Conservation (phyloP, 2,888 invertebrate species). For the Byasa hedistus region DNA sequence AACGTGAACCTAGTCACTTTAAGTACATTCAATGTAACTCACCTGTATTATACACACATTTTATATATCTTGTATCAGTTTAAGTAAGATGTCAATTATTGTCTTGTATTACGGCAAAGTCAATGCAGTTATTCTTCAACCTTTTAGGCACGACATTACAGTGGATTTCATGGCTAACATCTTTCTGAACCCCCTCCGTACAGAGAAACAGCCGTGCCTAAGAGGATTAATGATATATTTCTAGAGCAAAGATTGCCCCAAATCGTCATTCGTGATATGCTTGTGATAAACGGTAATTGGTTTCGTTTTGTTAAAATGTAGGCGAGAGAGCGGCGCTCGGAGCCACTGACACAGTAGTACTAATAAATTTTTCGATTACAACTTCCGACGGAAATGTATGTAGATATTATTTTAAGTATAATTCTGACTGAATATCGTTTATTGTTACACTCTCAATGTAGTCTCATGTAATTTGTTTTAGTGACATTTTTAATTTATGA, state of each 20-base stretch:
- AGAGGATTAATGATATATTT: neutral
- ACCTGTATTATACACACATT: conserved; percentile 12
- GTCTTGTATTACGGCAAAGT: neutral
- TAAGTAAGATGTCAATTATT: neutral
- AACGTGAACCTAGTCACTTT: conserved; percentile 15
- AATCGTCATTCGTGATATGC: conserved; percentile 12
- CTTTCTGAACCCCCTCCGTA: no score
- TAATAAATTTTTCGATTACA: conserved; percentile 15
- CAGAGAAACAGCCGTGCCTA: no score
- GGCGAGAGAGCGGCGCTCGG: conserved; percentile 6
- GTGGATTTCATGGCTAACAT: no score
- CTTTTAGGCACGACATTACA: no score
- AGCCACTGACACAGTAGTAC: conserved; percentile 21
- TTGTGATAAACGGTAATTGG: conserved; percentile 13
- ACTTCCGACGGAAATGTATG: conserved; percentile 23
- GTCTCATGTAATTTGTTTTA: conserved; percentile 13
- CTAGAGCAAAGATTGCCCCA: conserved; percentile 6
- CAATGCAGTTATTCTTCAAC: neutral
- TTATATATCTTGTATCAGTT: neutral
- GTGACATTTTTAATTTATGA: conserved; percentile 17
- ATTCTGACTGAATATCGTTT: conserved; percentile 26
- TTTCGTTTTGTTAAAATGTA: neutral
- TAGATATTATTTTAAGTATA: conserved; percentile 31
- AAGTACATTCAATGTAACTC: neutral
- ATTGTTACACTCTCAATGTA: conserved; percentile 19